Percentiles rank a stretch among this genome's conserved stretches.
Evolutionary conservation across 2,113 vertebrate genomes (phyloP).

Genomic region (Lampris megalopsis): DNA sequence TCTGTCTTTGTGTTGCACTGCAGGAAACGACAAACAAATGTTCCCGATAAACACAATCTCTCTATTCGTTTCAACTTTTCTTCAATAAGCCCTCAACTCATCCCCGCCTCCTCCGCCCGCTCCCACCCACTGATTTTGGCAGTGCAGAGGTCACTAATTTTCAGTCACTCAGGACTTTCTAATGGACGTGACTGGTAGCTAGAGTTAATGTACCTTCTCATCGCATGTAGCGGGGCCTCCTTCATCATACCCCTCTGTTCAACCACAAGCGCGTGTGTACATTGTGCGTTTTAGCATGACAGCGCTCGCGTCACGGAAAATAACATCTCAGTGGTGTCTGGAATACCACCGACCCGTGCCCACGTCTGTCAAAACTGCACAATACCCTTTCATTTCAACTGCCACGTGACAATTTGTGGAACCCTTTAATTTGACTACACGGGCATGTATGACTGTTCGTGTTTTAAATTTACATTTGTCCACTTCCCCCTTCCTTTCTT

Average conservation of each 20-base stretch:
- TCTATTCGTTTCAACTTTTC: conserved; percentile 37
- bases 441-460: no score
- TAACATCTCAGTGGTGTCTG: conserved; percentile 45
- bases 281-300: conserved; percentile 36
- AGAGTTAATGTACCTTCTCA: conserved; percentile 62
- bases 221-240: conserved; percentile 56
- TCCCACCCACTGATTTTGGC: conserved; percentile 19
- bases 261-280: conserved; percentile 34
- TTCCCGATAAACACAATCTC: conserved; percentile 33
- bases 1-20: no score
- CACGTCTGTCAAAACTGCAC: neutral
- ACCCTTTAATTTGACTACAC: no score
- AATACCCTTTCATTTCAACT: conserved; percentile 16
- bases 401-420: no score
- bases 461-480: no score
- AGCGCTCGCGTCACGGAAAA: conserved; percentile 15
- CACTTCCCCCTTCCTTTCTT: neutral
- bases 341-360: conserved; percentile 31
- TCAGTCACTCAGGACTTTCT: conserved; percentile 23
- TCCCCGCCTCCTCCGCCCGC: neutral
- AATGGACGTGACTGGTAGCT: conserved; percentile 35
- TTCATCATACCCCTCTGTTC: conserved; percentile 51
- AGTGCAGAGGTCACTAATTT: neutral
- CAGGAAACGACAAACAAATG: neutral
- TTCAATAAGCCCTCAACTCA: conserved; percentile 18